These are phyloP conservation scores for Subanguina moxae DNA, from an alignment of 1,140 invertebrate species.

Conservation along the genomic window DNA sequence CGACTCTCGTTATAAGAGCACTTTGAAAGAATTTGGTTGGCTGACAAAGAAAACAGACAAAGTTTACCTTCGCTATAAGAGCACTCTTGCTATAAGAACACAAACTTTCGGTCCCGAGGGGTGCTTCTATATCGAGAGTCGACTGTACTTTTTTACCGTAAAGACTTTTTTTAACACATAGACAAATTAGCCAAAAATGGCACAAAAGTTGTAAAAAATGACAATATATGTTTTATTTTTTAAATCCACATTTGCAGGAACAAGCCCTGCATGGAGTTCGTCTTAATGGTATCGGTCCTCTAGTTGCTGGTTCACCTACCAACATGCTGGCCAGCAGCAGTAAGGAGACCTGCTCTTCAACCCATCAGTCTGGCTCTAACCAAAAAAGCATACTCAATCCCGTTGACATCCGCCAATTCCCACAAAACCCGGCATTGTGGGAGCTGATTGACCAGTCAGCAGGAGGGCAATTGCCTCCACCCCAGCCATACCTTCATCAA, in stretches of 20 bases:
- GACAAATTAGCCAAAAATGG: too few species aligned
- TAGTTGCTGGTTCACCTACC: constrained; percentile 16
- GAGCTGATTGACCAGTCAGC: neutral
- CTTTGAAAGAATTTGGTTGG: too few species aligned
- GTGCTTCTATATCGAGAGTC: too few species aligned
- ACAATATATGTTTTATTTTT: too few species aligned
- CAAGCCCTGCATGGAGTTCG: constrained; percentile 24
- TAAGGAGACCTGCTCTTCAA: neutral
- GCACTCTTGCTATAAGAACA: too few species aligned
- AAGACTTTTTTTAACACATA: too few species aligned
- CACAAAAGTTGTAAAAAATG: too few species aligned
- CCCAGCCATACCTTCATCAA: neutral
- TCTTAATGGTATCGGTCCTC: constrained; percentile 19
- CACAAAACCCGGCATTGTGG: constrained; percentile 17
- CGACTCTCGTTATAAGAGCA: too few species aligned
- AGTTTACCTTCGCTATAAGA: too few species aligned
- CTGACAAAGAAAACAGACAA: too few species aligned
- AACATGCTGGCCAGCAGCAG: constrained; percentile 7
- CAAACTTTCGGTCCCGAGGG: too few species aligned
- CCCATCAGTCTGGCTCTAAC: neutral
- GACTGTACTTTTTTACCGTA: too few species aligned
- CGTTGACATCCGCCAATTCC: constrained; percentile 23
- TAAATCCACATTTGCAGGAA: constrained; percentile 2
- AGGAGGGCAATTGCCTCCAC: neutral
- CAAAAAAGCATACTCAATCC: constrained; percentile 2